These are phyloP conservation scores for Hydrochoerus hydrochaeris DNA, from an alignment of 2,113 vertebrate species.

Conservation along the genomic window DNA sequence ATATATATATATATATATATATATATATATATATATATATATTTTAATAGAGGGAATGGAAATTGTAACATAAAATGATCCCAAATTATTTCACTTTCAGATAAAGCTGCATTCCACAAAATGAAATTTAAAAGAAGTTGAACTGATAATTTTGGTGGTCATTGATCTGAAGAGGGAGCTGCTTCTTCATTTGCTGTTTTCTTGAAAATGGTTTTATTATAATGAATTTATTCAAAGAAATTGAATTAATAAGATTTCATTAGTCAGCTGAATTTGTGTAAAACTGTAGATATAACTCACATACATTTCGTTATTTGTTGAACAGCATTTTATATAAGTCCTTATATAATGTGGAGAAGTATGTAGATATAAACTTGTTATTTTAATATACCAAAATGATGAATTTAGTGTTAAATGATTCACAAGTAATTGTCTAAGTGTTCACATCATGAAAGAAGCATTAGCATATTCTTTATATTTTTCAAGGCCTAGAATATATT, in stretches of 20 bases:
- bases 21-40: background rate
- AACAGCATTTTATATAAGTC: background rate
- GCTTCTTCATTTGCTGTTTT: background rate
- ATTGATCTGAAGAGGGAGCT: constrained; percentile 24
- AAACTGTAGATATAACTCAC: background rate
- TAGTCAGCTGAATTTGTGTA: background rate
- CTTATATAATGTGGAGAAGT: background rate
- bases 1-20: too few species aligned
- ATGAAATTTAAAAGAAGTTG: too few species aligned
- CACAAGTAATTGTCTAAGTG: background rate
- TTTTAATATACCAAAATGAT: constrained; percentile 2
- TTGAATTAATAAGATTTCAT: background rate
- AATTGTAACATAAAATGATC: constrained; percentile 34
- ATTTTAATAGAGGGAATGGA: background rate
- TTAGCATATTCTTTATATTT: background rate
- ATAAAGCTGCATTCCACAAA: too few species aligned
- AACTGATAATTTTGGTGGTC: background rate
- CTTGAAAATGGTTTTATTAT: constrained; percentile 9
- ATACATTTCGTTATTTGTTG: background rate
- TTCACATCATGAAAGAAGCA: constrained; percentile 6
- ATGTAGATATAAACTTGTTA: background rate
- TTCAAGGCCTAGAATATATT: background rate
- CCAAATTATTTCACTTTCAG: background rate
- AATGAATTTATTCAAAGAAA: constrained; percentile 4
- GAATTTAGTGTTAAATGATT: constrained; percentile 19